Percentiles rank a stretch among this genome's conserved stretches.
These are phyloP conservation scores for Heloderma charlesbogerti DNA, from an alignment of 2,113 vertebrate species.

Conservation along the genomic window DNA sequence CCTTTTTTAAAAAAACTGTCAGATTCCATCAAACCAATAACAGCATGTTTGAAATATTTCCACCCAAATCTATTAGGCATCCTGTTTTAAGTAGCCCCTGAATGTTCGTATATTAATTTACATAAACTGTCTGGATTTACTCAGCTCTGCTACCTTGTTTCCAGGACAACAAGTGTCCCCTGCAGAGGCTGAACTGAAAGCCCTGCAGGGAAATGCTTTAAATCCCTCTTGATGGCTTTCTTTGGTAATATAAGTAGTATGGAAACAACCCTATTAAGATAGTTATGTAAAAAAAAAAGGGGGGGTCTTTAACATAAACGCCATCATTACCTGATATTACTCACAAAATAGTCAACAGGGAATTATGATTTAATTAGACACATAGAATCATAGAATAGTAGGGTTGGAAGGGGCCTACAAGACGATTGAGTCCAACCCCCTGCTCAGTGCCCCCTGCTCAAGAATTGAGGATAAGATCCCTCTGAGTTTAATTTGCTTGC, in stretches of 20 bases:
- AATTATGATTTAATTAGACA: neutral
- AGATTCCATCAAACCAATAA: neutral
- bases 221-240: conserved; percentile 58
- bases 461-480: accelerated
- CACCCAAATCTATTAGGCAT: neutral
- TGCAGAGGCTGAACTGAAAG: conserved; percentile 18
- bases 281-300: neutral
- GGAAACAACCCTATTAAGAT: conserved; percentile 56
- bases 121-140: neutral
- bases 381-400: too few species aligned
- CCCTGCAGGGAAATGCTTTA: conserved; percentile 29
- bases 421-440: too few species aligned
- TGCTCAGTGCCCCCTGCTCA: too few species aligned
- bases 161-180: neutral
- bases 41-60: neutral
- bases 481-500: neutral
- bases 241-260: conserved; percentile 21
- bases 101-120: neutral
- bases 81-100: neutral
- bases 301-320: neutral
- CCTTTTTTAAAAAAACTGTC: neutral
- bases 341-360: neutral
- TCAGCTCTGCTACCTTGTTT: neutral
- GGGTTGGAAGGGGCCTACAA: too few species aligned
- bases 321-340: neutral